Percentiles rank a stretch among this genome's conserved stretches.
phyloP scores from a whole-genome alignment of 2,113 vertebrate species.

The Eupsittula cactorum region DNA sequence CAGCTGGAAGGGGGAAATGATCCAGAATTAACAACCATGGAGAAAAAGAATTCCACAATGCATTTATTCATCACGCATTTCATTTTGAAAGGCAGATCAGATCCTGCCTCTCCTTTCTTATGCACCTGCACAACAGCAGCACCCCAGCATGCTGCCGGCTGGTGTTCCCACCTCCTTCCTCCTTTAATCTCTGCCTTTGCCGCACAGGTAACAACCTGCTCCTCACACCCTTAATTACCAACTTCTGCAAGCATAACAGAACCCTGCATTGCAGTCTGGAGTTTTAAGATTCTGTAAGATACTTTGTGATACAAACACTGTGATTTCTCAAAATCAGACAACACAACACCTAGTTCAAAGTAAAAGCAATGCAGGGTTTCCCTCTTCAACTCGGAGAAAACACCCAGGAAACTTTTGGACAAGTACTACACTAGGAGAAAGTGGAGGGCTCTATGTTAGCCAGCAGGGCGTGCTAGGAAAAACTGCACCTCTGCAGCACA shows the following conservation, averaged over 20 bases:
- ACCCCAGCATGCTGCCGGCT: not conserved
- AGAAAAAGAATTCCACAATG: not conserved
- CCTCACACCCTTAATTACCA: not conserved
- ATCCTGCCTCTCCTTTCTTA: not conserved
- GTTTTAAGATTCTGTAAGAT: not conserved
- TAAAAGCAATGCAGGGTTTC: not conserved
- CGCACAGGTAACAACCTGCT: not conserved
- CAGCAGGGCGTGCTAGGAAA: not conserved
- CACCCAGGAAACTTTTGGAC: not conserved
- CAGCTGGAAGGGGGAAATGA: not conserved
- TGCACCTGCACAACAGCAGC: not conserved
- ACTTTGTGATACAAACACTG: not conserved
- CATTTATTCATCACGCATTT: not conserved
- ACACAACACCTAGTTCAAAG: not conserved
- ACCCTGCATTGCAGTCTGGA: not conserved
- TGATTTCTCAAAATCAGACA: not conserved
- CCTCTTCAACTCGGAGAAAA: not conserved
- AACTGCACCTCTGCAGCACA: not conserved
- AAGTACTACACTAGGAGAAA: not conserved
- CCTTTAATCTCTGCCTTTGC: not conserved
- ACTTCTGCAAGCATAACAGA: not conserved
- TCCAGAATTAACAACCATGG: not conserved
- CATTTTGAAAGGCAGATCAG: conserved; percentile 18
- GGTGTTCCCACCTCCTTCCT: not conserved
- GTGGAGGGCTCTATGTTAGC: not conserved